Base-by-base conservation (phyloP, 2,797 vertebrate species). In the Micropoecilia bifurca region DNA sequence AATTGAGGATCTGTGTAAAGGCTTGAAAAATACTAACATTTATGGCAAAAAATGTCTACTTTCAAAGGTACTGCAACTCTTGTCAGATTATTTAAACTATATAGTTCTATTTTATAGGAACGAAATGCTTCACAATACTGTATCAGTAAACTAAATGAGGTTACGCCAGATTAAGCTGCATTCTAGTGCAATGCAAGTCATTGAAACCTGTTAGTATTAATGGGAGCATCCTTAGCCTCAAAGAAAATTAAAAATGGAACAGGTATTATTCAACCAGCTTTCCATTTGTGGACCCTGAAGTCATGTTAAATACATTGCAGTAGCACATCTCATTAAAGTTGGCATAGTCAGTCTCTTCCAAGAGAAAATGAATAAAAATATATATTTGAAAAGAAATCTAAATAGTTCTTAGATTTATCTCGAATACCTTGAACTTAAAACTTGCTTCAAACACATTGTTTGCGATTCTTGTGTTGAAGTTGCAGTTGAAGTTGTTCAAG, bases 371-470 rank as follows among this genome's bases (percentile, higher is more conserved):
- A 28, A 84, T 77, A 81, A 68, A 84, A 83, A 22, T 12, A 63
- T 16, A 33, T 16, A 25, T 73, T 68, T 83, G 41, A 43, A 66
- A 75, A 73, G 72, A 61, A 36, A 74, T 36, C 78, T 10, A 33
- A 73, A 81, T 79, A 77, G 68, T 73, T 73, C 77, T 80, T 6
- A 12, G 48, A 85, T 50, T 80, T 43, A 80, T 81, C 73, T 77
- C 4, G 85, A 79, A 90, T 71, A 53, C 77, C 36, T 74, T 73
- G n/a, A 79, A 80, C 48, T 84, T 66, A 87, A 91, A 86, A 46
- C 45, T 57, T 71, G 77, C 89, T 87, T 85, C 83, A 43, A 85
- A 74, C 22, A 3, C 45, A 87, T 85, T 89, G 80, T 87, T 81
- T 80, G 73, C 8, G 20, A 57, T 76, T 85, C 45, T 12, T 80